Base-by-base conservation (phyloP, 2,113 vertebrate species). In the Calyptomena viridis region DNA sequence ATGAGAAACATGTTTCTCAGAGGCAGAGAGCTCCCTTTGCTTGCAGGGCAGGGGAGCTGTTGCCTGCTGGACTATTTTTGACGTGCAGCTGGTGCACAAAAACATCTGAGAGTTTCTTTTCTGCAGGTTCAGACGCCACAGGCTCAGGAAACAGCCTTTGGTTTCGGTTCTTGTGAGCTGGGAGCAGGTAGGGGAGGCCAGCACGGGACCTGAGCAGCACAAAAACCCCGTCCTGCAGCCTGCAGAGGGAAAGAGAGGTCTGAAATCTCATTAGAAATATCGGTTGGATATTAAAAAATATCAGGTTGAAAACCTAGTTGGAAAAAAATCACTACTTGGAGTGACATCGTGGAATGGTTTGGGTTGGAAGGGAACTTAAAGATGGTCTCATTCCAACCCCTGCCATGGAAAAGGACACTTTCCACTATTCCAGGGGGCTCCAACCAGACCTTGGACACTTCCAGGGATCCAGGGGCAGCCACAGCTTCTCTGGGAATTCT, bases 21-120 rank as follows among this genome's bases (percentile, higher is more conserved):
- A 74, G 84, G 63, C 87, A 86, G 50, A 22, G 3, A n/a, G 73
- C 63, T 37, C 42, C 49, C 84, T 66, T 37, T 52, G 60, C 85
- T 88, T 17, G 3, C 63, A 87, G 84, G 14, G 27, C 62, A 53
- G 28, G 1, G 28, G 39, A 77, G 42, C 81, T 93, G 53, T 23
- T 77, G 85, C 59, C 63, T 78, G 73, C 53, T 52, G 81, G 81
- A 17, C 84, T 94, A 94, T 95, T 95, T 97, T 90, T 95, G 93
- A 84, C 21, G 8, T 8, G 92, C 95, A 96, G 96, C 95, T 96
- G 96, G 59, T 86, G 66, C 60, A 44, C 79, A 94, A 94, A 63
- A 87, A 96, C 95, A 93, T 95, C 82, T 94, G 96, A 94, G 63
- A 67, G 95, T 96, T 97, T 97, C 95, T 96, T 50, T 95, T 95